A percentile compares a stretch with the other conserved stretches of the same genome.
These are phyloP conservation scores for Acromyrmex echinatior DNA, from an alignment of 1,140 invertebrate genomes.

Conservation along the genomic window DNA sequence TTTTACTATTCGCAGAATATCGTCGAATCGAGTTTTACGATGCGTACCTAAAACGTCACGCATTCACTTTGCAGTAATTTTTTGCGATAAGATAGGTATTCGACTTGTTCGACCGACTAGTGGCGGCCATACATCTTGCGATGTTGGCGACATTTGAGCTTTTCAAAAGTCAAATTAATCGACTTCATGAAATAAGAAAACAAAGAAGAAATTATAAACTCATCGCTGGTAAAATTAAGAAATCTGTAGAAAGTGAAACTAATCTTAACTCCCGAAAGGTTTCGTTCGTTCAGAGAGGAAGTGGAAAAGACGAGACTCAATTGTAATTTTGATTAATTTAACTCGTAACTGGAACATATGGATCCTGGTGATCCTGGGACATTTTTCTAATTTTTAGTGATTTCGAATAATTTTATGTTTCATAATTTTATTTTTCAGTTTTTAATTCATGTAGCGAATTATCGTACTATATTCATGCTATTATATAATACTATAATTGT, in stretches of 20 bases:
- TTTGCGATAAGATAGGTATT: conserved; percentile 5
- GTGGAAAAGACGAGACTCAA: neutral
- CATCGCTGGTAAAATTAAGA: neutral
- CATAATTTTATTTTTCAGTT: too few relatives aligned
- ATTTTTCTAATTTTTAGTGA: too few relatives aligned
- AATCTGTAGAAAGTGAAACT: neutral
- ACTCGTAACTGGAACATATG: too few relatives aligned
- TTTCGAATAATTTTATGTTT: too few relatives aligned
- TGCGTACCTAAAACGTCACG: neutral
- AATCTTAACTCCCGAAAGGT: neutral
- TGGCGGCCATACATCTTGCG: neutral
- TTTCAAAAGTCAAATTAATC: neutral
- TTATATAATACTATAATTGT: too few relatives aligned
- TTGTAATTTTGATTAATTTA: too few relatives aligned
- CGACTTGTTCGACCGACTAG: neutral
- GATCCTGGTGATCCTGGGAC: too few relatives aligned
- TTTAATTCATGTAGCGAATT: too few relatives aligned
- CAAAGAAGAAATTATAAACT: neutral
- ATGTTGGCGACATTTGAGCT: neutral
- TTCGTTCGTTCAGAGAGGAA: neutral
- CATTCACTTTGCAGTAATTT: conserved; percentile 17
- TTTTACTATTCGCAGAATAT: neutral
- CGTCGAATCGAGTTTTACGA: neutral
- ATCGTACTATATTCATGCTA: too few relatives aligned
- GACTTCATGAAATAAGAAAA: neutral